Percentiles rank a stretch among this genome's conserved stretches.
Evolutionary conservation across 2,113 vertebrate species (phyloP).

Genomic region (Antechinus flavipes): DNA sequence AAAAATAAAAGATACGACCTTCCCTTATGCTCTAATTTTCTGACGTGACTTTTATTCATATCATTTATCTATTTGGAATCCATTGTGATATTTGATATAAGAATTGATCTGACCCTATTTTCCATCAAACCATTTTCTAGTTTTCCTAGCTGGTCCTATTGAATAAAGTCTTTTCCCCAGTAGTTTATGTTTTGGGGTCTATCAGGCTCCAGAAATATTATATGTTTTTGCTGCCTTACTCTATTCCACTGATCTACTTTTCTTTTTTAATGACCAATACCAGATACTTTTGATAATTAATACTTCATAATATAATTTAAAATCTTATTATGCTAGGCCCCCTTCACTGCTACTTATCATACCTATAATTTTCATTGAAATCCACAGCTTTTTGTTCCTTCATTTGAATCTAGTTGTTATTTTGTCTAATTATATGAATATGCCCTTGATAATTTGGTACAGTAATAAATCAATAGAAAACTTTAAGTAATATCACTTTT

Average conservation of each 20-base stretch:
- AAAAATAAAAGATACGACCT: neutral
- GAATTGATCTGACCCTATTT: neutral
- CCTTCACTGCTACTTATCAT: neutral
- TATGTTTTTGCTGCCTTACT: neutral
- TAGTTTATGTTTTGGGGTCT: neutral
- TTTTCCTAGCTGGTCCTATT: neutral
- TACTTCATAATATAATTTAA: neutral
- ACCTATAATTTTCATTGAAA: neutral
- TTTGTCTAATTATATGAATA: neutral
- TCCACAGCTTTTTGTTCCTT: neutral
- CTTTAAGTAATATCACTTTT: neutral
- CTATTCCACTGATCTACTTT: neutral
- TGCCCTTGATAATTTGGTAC: neutral
- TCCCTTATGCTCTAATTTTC: neutral
- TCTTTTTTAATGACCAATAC: neutral
- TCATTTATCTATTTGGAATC: neutral
- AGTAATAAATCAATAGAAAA: neutral
- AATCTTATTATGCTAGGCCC: neutral
- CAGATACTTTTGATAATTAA: neutral
- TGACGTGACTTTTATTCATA: neutral
- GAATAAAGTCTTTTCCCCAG: neutral
- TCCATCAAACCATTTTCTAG: neutral
- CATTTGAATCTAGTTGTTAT: too few relatives aligned
- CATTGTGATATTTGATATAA: neutral
- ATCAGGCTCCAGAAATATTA: neutral